Percentiles rank a stretch among this genome's conserved stretches.
Conservation (phyloP, 2,888 invertebrate genomes). For the Carpatolechia fugitivella region DNA sequence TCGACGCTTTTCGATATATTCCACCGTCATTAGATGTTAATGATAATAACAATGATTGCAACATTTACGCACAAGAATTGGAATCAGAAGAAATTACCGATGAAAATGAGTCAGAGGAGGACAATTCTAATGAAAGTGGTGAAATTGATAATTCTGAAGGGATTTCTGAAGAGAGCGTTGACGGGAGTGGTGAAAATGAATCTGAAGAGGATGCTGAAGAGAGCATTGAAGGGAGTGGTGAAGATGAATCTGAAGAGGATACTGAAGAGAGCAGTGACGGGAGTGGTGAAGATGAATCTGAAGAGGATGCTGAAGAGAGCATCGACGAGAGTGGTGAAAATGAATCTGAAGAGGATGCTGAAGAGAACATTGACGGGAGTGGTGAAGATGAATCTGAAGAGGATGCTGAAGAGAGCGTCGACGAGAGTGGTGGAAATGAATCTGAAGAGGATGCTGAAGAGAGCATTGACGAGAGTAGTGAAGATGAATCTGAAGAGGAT, state of each 20-base stretch:
- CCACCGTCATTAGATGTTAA: conserved; percentile 30
- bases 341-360: too few species aligned
- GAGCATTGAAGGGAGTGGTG: too few species aligned
- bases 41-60: conserved; percentile 35
- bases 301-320: too few species aligned
- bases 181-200: neutral
- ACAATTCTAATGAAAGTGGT: neutral
- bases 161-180: neutral
- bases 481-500: neutral
- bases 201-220: too few species aligned
- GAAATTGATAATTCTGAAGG: neutral
- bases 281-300: neutral
- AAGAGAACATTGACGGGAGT: neutral
- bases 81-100: neutral
- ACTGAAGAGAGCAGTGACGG: too few species aligned
- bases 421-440: too few species aligned
- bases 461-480: too few species aligned
- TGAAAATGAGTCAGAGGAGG: neutral
- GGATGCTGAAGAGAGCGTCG: too few species aligned
- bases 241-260: too few species aligned
- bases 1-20: conserved; percentile 53
- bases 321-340: neutral
- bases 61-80: conserved; percentile 32
- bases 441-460: neutral
- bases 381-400: too few species aligned